Evolutionary conservation across 2,888 invertebrate genomes (phyloP), one percentile per base, ranked within the genome.

Genomic region (Plutella xylostella): DNA sequence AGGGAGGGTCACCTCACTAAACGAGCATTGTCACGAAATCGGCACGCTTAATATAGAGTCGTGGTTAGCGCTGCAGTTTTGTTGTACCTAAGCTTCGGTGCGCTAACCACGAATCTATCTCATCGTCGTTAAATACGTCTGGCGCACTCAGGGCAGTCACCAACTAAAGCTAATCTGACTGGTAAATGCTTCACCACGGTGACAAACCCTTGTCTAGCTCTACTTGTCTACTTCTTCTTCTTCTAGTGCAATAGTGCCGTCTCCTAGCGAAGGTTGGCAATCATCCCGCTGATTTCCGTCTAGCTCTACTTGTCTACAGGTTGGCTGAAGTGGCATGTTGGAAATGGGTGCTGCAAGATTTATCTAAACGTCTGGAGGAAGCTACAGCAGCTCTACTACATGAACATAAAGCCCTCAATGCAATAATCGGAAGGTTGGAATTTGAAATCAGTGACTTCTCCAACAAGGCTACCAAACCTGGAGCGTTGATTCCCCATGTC

Each of bases 291-390:
- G n/a, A n/a, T n/a, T 22, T 9, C 22, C 22, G n/a, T 28, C 3
- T 28, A n/a, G 28, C 11, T 28, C 12, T 12, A 9, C 3, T 6
- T 12, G 11, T 37, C 38, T 7, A 45, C 40, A 80, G 82, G 60
- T 72, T 83, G 49, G 64, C 80, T 45, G 77, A 79, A 20, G 66
- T 83, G 45, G 60, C 66, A 2, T 77, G 79, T 6, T 83, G 82
- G 82, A 68, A 65, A 4, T 82, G 82, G 82, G 77, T 82, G 0
- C 54, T 82, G 0, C 59, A 69, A 45, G 82, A 83, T 46, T 56
- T 83, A 2, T 57, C 61, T 0, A 72, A 69, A 47, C 71, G 82
- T 2, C 52, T 83, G 2, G 60, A 63, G 2, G 78, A 79, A 9
- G 67, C 69, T 0, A 56, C 68, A 11, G 56, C 38, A 0, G 57